phyloP scores from a whole-genome alignment of 2,113 vertebrate species.

The Nyctereutes procyonoides region DNA sequence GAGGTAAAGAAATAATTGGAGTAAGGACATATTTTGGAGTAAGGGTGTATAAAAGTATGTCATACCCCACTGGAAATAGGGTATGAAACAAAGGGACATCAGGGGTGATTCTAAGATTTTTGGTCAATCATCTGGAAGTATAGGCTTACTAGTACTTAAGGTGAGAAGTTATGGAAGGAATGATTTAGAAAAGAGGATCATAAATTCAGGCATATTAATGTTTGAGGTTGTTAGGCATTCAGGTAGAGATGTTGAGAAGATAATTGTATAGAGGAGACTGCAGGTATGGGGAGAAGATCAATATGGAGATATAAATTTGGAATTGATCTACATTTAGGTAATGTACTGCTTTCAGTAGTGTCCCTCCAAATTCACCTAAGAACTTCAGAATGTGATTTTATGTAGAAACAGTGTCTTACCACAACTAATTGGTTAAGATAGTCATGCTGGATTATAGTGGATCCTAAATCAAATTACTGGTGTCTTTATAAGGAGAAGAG shows the following conservation, averaged over 20 bases:
- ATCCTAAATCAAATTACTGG: not conserved
- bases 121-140: not conserved
- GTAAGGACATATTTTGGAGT: not conserved
- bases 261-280: too few relatives aligned
- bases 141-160: not conserved
- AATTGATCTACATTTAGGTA: not conserved
- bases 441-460: not conserved
- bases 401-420: not conserved
- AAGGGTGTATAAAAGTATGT: not conserved
- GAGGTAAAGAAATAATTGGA: not conserved
- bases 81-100: not conserved
- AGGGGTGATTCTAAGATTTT: not conserved
- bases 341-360: not conserved
- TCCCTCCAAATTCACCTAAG: not conserved
- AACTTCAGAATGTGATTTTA: not conserved
- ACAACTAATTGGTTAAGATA: not conserved
- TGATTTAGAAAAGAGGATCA: not conserved
- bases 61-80: not conserved
- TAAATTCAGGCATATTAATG: not conserved
- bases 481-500: not conserved
- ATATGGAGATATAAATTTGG: not conserved
- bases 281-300: not conserved
- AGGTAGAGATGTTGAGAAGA: not conserved
- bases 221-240: not conserved
- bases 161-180: not conserved